A percentile compares a stretch with the other conserved stretches of the same genome.
phyloP scores from a whole-genome alignment of 2,888 invertebrate species.

The Balanococcus diminutus region DNA sequence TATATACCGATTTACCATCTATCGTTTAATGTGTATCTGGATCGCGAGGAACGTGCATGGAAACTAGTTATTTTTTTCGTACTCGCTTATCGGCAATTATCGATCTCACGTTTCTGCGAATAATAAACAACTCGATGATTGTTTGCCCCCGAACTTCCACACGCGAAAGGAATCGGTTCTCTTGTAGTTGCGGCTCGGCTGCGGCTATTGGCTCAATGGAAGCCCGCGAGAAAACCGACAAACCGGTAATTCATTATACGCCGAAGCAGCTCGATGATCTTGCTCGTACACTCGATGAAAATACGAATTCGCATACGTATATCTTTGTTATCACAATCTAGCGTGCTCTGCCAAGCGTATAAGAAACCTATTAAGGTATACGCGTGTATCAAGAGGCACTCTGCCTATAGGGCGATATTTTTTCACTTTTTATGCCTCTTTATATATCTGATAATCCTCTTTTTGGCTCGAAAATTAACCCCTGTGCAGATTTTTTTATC shows the following conservation, averaged over 20 bases:
- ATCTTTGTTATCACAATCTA: not conserved
- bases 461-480: not conserved
- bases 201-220: not conserved
- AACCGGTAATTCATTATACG: not conserved
- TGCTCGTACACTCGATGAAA: not conserved
- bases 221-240: not conserved
- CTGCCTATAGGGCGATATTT: not conserved
- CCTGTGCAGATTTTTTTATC: too few species aligned
- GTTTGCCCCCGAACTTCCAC: constrained; percentile 20
- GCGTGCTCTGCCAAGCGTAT: not conserved
- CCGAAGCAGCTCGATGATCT: not conserved
- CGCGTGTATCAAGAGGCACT: not conserved
- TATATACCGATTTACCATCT: not conserved
- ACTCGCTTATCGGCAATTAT: not conserved
- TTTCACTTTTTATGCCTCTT: too few species aligned
- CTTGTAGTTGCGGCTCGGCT: not conserved
- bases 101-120: constrained; percentile 20
- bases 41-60: not conserved
- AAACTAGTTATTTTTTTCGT: constrained; percentile 10
- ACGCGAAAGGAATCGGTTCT: constrained; percentile 7
- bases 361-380: not conserved
- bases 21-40: not conserved
- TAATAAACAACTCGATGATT: constrained; percentile 24
- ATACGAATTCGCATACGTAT: not conserved
- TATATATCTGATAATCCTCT: too few species aligned